Base-by-base conservation (phyloP, 2,888 invertebrate genomes). In the Scrobipalpa atriplicella region DNA sequence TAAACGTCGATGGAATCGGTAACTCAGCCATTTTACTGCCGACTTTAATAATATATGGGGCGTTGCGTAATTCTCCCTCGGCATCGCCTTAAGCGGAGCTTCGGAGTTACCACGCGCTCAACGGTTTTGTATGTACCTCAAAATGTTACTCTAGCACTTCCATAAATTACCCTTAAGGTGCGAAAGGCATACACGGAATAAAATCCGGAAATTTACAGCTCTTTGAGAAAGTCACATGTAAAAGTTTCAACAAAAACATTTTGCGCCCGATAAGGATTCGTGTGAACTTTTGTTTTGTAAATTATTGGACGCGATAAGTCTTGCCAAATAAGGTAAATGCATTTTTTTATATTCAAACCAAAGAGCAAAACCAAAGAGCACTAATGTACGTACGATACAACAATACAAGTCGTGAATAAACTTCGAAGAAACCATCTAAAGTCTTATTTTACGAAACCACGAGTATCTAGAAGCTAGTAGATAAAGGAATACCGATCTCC, bases 1-100 rank as follows among this genome's bases (percentile, higher is more conserved):
- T 90, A 90, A 90, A 90, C 78, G 89, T 89, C 89, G 80, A 86
- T 86, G 83, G 87, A 83, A 86, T 87, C 89, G 82, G 89, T 91
- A 91, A 90, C 89, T 91, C 90, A 90, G 77, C 78, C 82, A 85
- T 85, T 92, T 92, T 91, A 91, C 78, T 83, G 77, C 75, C 83
- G 82, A 82, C 84, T 86, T 84, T 81, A 84, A 87, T 89, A 90
- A 90, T 87, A 88, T 89, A 89, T 87, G 88, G 85, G 86, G 87
- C 87, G 84, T 87, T 90, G 82, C 90, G 88, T 86, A 89, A 87
- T 85, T 82, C 84, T 79, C 79, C 79, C 82, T 82, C 29, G 79
- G 81, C 75, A 82, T 79, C 76, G 78, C 80, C 79, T 80, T 83
- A 82, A 78, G 77, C 80, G 79, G 79, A 65, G 80, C 82, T 81